phyloP scores from a whole-genome alignment of 2,113 vertebrate genomes.

The Thinocorus orbignyianus region DNA sequence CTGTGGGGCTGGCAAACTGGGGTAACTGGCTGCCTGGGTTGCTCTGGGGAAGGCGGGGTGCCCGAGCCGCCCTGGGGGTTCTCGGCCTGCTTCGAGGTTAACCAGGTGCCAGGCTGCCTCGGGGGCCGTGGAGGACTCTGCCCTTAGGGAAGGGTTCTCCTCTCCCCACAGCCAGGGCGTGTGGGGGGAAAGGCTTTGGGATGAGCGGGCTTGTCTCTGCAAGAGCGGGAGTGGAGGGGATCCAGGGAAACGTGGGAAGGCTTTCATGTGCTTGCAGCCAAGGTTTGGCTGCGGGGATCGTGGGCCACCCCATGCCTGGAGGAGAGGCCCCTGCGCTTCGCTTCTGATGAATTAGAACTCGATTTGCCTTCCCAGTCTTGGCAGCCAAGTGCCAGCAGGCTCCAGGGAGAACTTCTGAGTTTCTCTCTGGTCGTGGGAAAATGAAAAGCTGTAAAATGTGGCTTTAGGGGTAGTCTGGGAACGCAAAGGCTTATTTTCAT shows the following conservation, averaged over 20 bases:
- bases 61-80: no score
- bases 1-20: neutral
- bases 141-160: accelerated
- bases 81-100: neutral
- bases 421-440: neutral
- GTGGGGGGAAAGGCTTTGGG: accelerated
- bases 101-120: neutral
- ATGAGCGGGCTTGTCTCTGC: neutral
- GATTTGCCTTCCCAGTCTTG: neutral
- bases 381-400: neutral
- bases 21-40: neutral
- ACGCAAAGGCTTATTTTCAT: neutral
- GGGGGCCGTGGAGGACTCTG: accelerated
- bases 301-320: neutral
- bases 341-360: accelerated
- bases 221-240: neutral
- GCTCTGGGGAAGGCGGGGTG: neutral
- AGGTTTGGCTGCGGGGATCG: neutral
- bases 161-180: neutral
- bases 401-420: neutral
- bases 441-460: neutral
- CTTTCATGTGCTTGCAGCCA: neutral
- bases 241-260: neutral
- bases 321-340: accelerated
- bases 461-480: neutral